Evolutionary conservation across 2,113 vertebrate species (phyloP), one percentile per base, ranked within the genome.

Genomic region (Serilophus lunatus): DNA sequence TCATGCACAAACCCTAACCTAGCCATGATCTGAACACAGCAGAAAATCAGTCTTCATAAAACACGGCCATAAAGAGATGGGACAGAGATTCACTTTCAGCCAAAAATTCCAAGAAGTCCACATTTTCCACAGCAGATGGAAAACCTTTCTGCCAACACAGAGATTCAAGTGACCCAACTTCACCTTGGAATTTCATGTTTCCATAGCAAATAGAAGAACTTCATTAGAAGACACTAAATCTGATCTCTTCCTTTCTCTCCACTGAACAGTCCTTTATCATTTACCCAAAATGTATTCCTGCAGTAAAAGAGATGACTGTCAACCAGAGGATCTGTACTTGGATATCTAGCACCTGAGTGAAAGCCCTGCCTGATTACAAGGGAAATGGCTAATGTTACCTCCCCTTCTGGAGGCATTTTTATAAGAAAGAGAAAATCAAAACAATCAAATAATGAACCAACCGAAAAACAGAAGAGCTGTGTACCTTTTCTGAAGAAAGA

Each of bases 1-100:
- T 33, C 40, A 22, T 1, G 0, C 5, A 56, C 11, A 1, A 2
- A 24, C 11, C 18, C 10, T 75, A 66, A 63, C 19, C 10, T 40
- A 74, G 26, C 12, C 7, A 26, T 54, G 31, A 42, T 60, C 7
- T 65, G 45, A 84, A 87, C 40, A 82, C 20, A 72, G 22, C 7
- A 94, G 24, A 71, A 83, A 61, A 76, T 77, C 57, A 53, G 5
- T 59, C 13, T 51, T 10, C 13, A 22, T 65, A 63, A 89, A 95
- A 54, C 12, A 54, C 7, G 22, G 10, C 4, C 38, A 89, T 42
- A 64, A 82, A 71, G 20, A 51, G 14, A 18, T 16, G 28, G 10
- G 4, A 59, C 8, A 49, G 28, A 49, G 7, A 31, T 47, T 61
- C 16, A 26, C 28, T 45, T 92, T 53, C 8, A 66, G 7, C 3